A percentile compares a stretch with the other conserved stretches of the same genome.
Evolutionary conservation across 2,113 vertebrate genomes (phyloP).

Genomic region (Gymnocephalus cernua): DNA sequence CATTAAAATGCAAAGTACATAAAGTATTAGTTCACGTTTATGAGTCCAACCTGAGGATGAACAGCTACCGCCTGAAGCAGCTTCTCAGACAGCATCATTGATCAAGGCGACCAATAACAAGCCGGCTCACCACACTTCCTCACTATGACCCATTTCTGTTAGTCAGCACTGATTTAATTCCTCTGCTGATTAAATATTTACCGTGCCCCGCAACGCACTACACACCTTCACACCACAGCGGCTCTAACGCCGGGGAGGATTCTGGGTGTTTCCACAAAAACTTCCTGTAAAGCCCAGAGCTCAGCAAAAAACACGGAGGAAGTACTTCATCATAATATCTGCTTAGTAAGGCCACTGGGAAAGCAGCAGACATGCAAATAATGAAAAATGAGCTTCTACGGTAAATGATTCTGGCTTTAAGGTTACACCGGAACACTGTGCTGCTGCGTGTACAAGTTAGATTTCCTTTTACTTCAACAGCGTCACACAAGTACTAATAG

Average conservation of each 20-base stretch:
- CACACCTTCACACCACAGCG: constrained; percentile 25
- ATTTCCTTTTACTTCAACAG: background rate
- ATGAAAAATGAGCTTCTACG: constrained; percentile 52
- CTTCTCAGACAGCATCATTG: constrained; percentile 10
- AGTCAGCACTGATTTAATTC: constrained; percentile 54
- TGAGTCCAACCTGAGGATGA: background rate
- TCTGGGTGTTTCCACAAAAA: constrained; percentile 55
- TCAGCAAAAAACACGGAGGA: constrained; percentile 63
- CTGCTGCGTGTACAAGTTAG: constrained; percentile 4
- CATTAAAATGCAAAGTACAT: too few relatives aligned
- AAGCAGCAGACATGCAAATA: constrained; percentile 56
- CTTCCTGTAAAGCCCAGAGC: constrained; percentile 53
- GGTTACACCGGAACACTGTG: background rate
- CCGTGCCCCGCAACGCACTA: constrained; percentile 19
- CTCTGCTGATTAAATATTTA: constrained; percentile 73
- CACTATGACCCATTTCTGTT: constrained; percentile 44
- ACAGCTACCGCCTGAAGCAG: background rate
- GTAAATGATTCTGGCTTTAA: constrained; percentile 32
- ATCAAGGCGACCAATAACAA: constrained; percentile 15
- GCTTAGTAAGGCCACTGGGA: constrained; percentile 61
- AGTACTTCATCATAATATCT: constrained; percentile 74
- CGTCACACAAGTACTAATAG: background rate
- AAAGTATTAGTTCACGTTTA: background rate
- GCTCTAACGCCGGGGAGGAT: constrained; percentile 13
- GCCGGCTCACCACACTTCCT: constrained; percentile 6